Percentiles rank a stretch among this genome's conserved stretches.
phyloP scores from a whole-genome alignment of 2,113 vertebrate genomes.

The Myotis brandtii region DNA sequence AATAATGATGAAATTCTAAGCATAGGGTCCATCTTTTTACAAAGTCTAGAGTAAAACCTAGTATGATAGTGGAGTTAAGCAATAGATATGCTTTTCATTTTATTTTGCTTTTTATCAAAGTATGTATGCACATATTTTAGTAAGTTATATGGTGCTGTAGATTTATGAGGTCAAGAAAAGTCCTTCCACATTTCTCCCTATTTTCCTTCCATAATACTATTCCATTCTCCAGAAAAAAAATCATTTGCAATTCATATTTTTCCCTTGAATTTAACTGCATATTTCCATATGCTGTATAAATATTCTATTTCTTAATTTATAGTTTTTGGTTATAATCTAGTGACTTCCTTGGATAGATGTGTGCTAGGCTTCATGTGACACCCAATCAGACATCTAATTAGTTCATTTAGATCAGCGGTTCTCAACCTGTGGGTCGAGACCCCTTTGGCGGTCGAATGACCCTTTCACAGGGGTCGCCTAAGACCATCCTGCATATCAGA shows the following conservation, averaged over 20 bases:
- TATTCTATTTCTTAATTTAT: not conserved
- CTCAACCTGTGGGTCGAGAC: too few relatives aligned
- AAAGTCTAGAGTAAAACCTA: not conserved
- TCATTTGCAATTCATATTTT: not conserved
- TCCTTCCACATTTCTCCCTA: not conserved
- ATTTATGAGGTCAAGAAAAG: not conserved
- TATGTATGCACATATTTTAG: not conserved
- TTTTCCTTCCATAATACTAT: not conserved
- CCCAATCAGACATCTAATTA: not conserved
- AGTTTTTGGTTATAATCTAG: not conserved
- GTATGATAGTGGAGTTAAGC: not conserved
- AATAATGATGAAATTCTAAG: not conserved
- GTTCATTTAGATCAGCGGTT: not conserved
- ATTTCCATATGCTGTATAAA: not conserved
- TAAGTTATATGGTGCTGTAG: not conserved
- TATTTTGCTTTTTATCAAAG: not conserved
- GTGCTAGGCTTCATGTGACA: not conserved
- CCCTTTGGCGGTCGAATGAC: too few relatives aligned
- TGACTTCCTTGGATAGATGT: not conserved
- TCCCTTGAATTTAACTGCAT: not conserved
- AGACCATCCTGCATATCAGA: too few relatives aligned
- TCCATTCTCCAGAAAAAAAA: not conserved
- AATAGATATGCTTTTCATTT: not conserved
- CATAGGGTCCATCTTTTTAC: not conserved
- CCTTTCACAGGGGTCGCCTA: too few relatives aligned